Conservation (phyloP, 2,113 vertebrate genomes). For the Glareola pratincola region DNA sequence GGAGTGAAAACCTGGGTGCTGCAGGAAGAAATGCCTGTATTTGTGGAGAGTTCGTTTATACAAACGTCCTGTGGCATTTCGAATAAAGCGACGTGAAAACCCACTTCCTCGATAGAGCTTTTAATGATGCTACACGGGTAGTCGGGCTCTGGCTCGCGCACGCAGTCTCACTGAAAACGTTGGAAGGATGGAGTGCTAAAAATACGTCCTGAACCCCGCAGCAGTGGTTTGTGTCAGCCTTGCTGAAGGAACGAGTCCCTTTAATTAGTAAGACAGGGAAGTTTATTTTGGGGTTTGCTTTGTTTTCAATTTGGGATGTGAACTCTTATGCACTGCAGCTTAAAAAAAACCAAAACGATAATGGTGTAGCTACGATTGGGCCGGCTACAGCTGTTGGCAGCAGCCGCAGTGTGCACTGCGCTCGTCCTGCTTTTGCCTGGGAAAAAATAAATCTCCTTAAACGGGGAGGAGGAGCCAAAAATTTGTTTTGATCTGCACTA, state of each 20-base stretch:
- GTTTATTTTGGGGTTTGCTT: conserved; percentile 48
- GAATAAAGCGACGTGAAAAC: accelerated
- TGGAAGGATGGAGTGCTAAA: not conserved
- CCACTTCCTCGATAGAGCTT: not conserved
- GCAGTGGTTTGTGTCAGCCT: conserved; percentile 1
- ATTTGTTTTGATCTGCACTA: not conserved
- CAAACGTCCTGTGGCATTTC: not conserved
- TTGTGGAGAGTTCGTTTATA: not conserved
- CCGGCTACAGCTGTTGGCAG: conserved; percentile 9
- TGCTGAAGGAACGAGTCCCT: not conserved
- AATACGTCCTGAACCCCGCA: not conserved
- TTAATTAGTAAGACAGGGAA: conserved; percentile 4
- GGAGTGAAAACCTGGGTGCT: not conserved
- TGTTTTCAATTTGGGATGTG: conserved; percentile 6
- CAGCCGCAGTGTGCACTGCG: not conserved
- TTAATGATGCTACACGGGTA: accelerated
- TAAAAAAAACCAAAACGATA: not conserved
- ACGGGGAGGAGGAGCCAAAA: not conserved
- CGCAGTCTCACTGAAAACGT: not conserved
- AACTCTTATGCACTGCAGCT: not conserved
- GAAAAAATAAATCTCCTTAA: not conserved
- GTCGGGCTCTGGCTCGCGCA: not conserved
- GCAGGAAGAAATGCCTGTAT: not conserved
- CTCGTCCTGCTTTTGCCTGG: not conserved
- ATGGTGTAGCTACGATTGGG: not conserved